Base-by-base conservation (phyloP, 2,888 invertebrate species). In the Dolichomitus sp. region DNA sequence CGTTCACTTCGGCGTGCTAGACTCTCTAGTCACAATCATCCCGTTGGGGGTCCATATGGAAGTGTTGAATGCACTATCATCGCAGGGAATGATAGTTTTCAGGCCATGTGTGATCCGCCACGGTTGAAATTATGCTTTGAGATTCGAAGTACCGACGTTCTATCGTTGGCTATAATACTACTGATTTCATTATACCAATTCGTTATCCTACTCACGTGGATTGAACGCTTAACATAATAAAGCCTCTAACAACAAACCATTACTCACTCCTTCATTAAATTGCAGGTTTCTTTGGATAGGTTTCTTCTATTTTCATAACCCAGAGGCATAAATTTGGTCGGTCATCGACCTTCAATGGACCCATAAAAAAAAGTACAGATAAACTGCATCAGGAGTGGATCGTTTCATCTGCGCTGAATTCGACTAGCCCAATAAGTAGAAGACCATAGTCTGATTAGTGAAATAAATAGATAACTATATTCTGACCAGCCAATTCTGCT, bases 81-180 rank as follows among this genome's bases (percentile, higher is more conserved):
- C 37, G 40, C 37, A 4, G 7, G 40, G 40, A 61, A 61, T 61
- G 37, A 4, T 37, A 7, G 4, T 37, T 19, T 11, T 17, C n/a
- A 4, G 11, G 2, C n/a, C n/a, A 19, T 30, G 57, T 14, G 40
- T 37, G 40, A 57, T 57, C 57, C n/a, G 70, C 9, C 57, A 30
- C 42, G 57, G 42, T 59, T 40, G 3, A 7, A 33, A 33, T 19
- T 52, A n/a, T 19, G 17, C n/a, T 42, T 11, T 42, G 2, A n/a
- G 11, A 72, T 27, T 59, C 59, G 17, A 59, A 27, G 42, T 42
- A 42, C 12, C 59, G 57, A 19, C 11, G 6, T 19, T 45, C 70
- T 17, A 37, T 33, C 61, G 33, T 17, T 27, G 3, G 11, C 14
- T 30, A 33, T 17, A 23, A 37, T 45, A 40, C 23, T 37, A 37